A percentile compares a stretch with the other conserved stretches of the same genome.
Evolutionary conservation across 2,888 invertebrate species (phyloP).

Genomic region (Melinaea menophilus): DNA sequence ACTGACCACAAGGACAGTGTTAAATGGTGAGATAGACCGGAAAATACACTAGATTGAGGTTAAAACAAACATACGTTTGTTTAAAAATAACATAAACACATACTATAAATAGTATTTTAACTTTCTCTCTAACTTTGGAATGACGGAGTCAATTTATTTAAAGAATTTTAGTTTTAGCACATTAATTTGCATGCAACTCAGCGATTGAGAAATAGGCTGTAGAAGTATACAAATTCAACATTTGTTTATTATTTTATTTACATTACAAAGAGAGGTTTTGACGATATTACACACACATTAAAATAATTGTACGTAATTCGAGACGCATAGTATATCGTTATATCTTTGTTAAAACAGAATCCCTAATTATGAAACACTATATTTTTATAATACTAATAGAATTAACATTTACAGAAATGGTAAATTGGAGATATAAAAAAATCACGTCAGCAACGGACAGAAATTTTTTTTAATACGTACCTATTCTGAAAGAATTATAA

Average conservation of each 20-base stretch:
- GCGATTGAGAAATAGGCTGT: conserved; percentile 36
- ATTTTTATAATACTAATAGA: not conserved
- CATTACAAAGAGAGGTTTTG: conserved; percentile 24
- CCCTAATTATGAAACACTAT: not conserved
- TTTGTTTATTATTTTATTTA: conserved; percentile 30
- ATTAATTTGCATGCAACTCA: conserved; percentile 43
- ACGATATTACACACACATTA: conserved; percentile 6
- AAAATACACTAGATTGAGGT: conserved; percentile 47
- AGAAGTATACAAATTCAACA: conserved; percentile 37
- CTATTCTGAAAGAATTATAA: no score
- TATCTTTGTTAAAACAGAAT: not conserved
- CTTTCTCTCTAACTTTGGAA: conserved; percentile 22
- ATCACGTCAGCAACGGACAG: no score
- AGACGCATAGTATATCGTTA: conserved; percentile 10
- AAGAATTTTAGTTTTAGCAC: conserved; percentile 33
- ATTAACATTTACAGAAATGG: not conserved
- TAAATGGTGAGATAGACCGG: conserved; percentile 66
- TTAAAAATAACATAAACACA: not conserved
- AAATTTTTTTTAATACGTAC: no score
- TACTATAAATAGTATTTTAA: conserved; percentile 8
- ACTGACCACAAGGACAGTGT: conserved; percentile 46
- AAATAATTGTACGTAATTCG: conserved; percentile 8
- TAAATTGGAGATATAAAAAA: no score
- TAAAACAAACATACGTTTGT: conserved; percentile 17
- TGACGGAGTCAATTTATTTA: conserved; percentile 25